Evolutionary conservation across 2,888 invertebrate species (phyloP), one percentile per base, ranked within the genome.

Genomic region (Amaurobius ferox): DNA sequence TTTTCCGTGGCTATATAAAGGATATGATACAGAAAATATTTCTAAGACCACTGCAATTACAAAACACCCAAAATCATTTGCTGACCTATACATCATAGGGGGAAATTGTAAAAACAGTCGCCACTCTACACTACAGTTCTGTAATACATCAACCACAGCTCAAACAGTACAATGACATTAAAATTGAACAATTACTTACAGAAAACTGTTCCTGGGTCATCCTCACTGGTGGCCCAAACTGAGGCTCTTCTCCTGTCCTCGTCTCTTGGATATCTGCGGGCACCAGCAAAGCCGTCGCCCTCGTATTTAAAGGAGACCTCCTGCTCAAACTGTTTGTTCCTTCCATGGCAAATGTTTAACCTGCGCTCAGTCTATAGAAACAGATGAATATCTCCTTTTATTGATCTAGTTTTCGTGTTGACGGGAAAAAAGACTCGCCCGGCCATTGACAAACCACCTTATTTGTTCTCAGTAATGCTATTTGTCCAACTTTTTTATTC

Each of bases 251-350:
- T 81, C 81, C 61, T 68, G 66, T 40, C 68, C 67, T 81, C 55
- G 30, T 40, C 44, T 74, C 74, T 70, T 30, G 68, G 40, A 30
- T 61, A 62, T 81, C 74, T 81, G 74, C 61, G 81, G 81, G 74
- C 64, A 74, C 39, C 29, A 62, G 64, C 74, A 74, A 30, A 74
- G 62, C 74, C 30, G 30, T 64, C 64, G 64, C 30, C n/a, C 64
- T 71, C 71, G 83, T 83, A 83, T 83, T 83, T 83, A 83, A 83
- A 77, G 77, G 83, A 71, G 19, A 77, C 83, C 83, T 85, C 72
- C 83, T 85, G 83, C 83, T 85, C 83, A 85, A 85, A 85, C 83
- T 85, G 83, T 85, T 85, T 85, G 77, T 85, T 85, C 77, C 83
- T 83, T 83, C 77, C 83, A 78, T 85, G 66, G 77, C 76, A 83